Base-by-base conservation (phyloP, 92 coral and sea anemone genomes). In the Nematostella vectensis region DNA sequence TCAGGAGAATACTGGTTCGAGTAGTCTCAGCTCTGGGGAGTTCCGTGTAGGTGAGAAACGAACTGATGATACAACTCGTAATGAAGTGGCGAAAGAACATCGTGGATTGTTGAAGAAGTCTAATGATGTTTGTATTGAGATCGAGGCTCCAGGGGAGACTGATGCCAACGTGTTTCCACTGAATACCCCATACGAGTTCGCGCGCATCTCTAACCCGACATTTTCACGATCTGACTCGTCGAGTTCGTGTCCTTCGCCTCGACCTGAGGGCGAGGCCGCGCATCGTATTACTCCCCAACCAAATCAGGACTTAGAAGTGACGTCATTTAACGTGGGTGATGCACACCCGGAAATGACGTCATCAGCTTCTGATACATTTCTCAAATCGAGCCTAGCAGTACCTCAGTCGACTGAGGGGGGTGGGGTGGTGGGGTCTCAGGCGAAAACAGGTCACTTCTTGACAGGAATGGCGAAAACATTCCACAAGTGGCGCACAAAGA, bases 391-490 rank as follows among this genome's bases (percentile, higher is more conserved):
- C 44, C 39, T 66, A 2, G 48, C 29, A 18, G 63, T 66, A 13
- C 72, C 72, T 23, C 54, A 44, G 24, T 25, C 61, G 20, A 25
- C 29, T 1, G 15, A n/a, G n/a, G n/a, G 36, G 2, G 37, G 11
- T 27, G 53, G 6, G 6, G n/a, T n/a, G n/a, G n/a, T n/a, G n/a
- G n/a, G n/a, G n/a, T n/a, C n/a, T n/a, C n/a, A n/a, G n/a, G n/a
- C 27, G 16, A 24, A 11, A 22, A 69, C 37, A 49, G 58, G 78
- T 4, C 74, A 83, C 49, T 61, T 87, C 54, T 43, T 87, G 31
- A 55, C 81, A 27, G 96, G 96, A 43, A 74, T 87, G 63, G 91
- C 96, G 8, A 87, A 87, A 60, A 87, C 96, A 1, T 87, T 69
- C 58, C 86, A 83, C 27, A 72, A 75, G 55, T 87, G 96, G 96